A percentile compares a stretch with the other conserved stretches of the same genome.
Conservation (phyloP, 2,797 vertebrate species). For the Phoebastria nigripes region DNA sequence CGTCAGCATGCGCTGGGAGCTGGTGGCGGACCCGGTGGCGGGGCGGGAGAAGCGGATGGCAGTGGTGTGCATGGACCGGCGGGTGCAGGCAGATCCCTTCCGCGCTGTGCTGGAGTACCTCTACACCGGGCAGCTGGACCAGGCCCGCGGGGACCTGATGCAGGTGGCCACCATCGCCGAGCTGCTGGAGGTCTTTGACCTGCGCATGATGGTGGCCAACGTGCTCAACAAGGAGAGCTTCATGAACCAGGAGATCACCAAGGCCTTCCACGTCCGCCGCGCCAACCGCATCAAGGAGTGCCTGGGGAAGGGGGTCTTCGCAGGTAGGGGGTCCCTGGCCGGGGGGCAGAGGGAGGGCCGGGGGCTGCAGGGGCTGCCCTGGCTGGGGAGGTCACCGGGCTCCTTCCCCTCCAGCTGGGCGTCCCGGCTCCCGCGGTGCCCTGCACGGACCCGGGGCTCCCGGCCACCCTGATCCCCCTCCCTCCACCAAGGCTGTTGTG, state of each 20-base stretch:
- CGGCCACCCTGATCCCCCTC: rapidly evolving
- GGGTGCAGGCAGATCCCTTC: slow-evolving; percentile 82
- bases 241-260: slow-evolving; percentile 96
- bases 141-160: slow-evolving; percentile 81
- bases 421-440: rapidly evolving
- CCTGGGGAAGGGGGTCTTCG: slow-evolving; percentile 85
- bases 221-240: slow-evolving; percentile 91
- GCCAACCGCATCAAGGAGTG: slow-evolving; percentile 93
- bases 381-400: rapidly evolving
- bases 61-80: slow-evolving; percentile 82
- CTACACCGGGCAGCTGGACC: slow-evolving; percentile 85
- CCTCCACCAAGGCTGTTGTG: rapidly evolving
- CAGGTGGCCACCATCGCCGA: slow-evolving; percentile 91
- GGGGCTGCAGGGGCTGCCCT: rapidly evolving
- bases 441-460: rapidly evolving
- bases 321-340: slow-evolving; percentile 54
- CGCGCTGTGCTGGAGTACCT: slow-evolving; percentile 86
- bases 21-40: slow-evolving; percentile 81
- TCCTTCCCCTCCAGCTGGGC: not conserved
- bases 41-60: slow-evolving; percentile 80
- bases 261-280: slow-evolving; percentile 81
- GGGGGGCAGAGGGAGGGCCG: too few species aligned
- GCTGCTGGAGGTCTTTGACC: slow-evolving; percentile 90
- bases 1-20: slow-evolving; percentile 79
- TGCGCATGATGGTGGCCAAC: slow-evolving; percentile 95